Evolutionary conservation across 2,113 vertebrate genomes (phyloP), one percentile per base, ranked within the genome.

Genomic region (Spea multiplicata): DNA sequence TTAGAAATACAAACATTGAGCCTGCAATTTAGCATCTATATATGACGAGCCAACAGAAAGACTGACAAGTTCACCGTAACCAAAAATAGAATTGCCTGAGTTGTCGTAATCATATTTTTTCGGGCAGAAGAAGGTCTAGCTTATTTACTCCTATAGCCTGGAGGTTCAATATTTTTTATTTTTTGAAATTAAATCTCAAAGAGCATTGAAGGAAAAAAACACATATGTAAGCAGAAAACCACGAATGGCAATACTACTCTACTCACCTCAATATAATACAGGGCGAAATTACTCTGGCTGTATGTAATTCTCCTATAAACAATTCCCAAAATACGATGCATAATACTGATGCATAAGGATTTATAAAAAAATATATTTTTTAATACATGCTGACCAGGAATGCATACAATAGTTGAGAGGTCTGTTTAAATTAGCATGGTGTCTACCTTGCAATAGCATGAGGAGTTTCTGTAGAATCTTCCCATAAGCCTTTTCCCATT

Each of bases 101-200:
- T 45, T 62, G 46, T 70, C 70, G 61, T 69, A 77, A 77, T 77
- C 55, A 77, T 69, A 48, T 49, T 53, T 70, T 57, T 17, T 61
- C 68, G 65, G 48, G 69, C 52, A 66, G 76, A 72, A 66, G 64
- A 10, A 52, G 52, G 5, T 52, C 50, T 47, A 64, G 76, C 61
- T 64, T 78, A 50, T 78, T 78, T 69, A 64, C 48, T 64, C n/a
- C 12, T 5, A 65, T 53, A 69, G 68, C 76, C 69, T 46, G 48
- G 68, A 65, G 68, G 61, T 50, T 17, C n/a, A n/a, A n/a, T n/a
- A n/a, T n/a, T n/a, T n/a, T n/a, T n/a, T 12, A 65, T 14, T 30
- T 65, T 78, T 76, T 72, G 46, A 72, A 53, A 72, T 72, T 65
- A 78, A 71, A 78, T 72, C 76, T 78, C 5, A 3, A 65, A 72